Base-by-base conservation (phyloP, 2,888 invertebrate species). In the Atethmia centrago region DNA sequence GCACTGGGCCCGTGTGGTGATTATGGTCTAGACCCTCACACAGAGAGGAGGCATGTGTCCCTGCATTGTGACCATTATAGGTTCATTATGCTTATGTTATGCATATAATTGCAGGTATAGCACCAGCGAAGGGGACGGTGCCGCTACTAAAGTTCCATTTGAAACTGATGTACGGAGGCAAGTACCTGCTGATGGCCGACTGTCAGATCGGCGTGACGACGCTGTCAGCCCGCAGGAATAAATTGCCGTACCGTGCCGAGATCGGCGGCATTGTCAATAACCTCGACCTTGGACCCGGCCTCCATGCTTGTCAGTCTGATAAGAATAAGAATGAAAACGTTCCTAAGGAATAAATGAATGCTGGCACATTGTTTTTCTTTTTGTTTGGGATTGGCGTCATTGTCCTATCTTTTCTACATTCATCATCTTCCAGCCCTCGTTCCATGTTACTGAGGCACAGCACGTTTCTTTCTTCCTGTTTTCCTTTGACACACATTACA, bases 141-240 rank as follows among this genome's bases (percentile, higher is more conserved):
- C 92, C 93, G 0, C 88, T 94, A 0, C 85, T 94, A 8, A 92
- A 90, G 64, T 94, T 94, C 75, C 91, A 92, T 55, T 75, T 95
- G 72, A 95, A 94, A 67, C 69, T 95, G 16, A 25, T 94, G 0
- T 74, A 88, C 0, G 82, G 89, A 0, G 93, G 92, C 0, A 90
- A 89, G 69, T 95, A 88, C 69, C 87, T 95, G 2, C 74, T 95
- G 55, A 87, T 94, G 86, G 86, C 91, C 78, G 95, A 95, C 77
- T 95, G 95, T 65, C 84, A 83, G 40, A 85, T 90, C 0, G 93
- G 92, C 0, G 88, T 90, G n/a, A 84, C 86, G 0, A 88, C 91
- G 0, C 80, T 93, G 5, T 85, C 88, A 5, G 87, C 86, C 0
- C 81, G 88, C 2, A 62, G 75, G 7, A 79, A 88, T 3, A 73